Evolutionary conservation across 2,797 vertebrate genomes (phyloP), one percentile per base, ranked within the genome.

Genomic region (Sternotherus odoratus): DNA sequence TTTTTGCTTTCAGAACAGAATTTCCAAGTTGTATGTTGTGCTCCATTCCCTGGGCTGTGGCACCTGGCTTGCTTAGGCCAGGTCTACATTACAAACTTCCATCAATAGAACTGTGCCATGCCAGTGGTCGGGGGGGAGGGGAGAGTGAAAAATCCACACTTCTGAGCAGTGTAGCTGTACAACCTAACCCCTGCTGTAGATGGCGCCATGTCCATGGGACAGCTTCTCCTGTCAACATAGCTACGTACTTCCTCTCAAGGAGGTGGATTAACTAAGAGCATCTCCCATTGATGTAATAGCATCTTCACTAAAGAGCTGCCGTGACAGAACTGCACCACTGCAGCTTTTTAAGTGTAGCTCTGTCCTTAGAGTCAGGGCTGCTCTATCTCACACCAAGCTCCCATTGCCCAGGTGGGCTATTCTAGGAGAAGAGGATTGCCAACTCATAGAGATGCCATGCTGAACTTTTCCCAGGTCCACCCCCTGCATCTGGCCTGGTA

Each of bases 231-330:
- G 17, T 66, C 17, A 19, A 19, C 33, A 19, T 66, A 66, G 33
- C 33, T n/a, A n/a, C n/a, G n/a, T 66, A n/a, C 15, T 17, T 7
- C 33, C n/a, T 10, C 60, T 36, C 33, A n/a, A 0, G 1, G 60
- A 66, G 33, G 33, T 66, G 33, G 60, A 66, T 66, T 66, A 36
- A 66, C 33, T 36, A 28, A 56, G 12, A 56, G 54, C 54, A 56
- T 56, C 54, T 56, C 11, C 54, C 54, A 56, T 56, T 23, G 54
- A 26, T 28, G 54, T 56, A 28, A 30, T 66, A 36, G 60, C 33
- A 36, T 9, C 17, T 66, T n/a, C n/a, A 66, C 33, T 36, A 5
- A n/a, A 66, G 60, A 66, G 33, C 60, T 63, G 16, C 33, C 17
- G 8, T 9, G 33, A 33, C 60, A n/a, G 16, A 63, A 16, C 33